Percentiles rank a stretch among this genome's conserved stretches.
Evolutionary conservation across 92 coral and sea anemone genomes (phyloP).

Genomic region (Pocillopora meandrina): DNA sequence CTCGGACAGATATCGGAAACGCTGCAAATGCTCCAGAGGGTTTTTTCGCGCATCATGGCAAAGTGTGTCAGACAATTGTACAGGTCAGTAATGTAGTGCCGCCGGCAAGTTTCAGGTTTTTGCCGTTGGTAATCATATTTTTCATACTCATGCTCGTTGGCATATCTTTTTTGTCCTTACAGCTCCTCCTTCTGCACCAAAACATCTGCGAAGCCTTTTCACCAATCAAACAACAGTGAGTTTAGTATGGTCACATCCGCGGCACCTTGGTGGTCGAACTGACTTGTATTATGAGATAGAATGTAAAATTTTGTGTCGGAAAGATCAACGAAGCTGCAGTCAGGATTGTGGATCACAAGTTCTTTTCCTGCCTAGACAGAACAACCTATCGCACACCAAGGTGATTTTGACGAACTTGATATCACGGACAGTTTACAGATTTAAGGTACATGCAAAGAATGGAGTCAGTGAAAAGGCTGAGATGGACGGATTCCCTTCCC

Average conservation of each 20-base stretch:
- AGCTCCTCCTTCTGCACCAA: constrained; percentile 76
- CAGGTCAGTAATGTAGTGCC: constrained; percentile 45
- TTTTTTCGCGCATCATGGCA: constrained; percentile 62
- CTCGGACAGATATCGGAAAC: constrained; percentile 40
- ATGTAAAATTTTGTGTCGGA: constrained; percentile 54
- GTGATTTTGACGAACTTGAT: constrained; percentile 56
- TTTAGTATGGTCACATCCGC: constrained; percentile 59
- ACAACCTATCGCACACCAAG: constrained; percentile 38
- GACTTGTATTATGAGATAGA: constrained; percentile 53
- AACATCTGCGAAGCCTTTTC: constrained; percentile 24
- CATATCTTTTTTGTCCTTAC: no score
- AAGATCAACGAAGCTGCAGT: constrained; percentile 46
- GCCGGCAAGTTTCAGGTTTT: no score
- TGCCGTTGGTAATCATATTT: background rate
- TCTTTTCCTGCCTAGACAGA: constrained; percentile 25
- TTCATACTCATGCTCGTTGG: background rate
- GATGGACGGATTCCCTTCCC: constrained; percentile 36
- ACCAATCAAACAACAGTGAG: constrained; percentile 53
- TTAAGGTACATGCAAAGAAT: constrained; percentile 61
- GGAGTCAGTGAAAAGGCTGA: constrained; percentile 66
- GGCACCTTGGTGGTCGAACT: constrained; percentile 44
- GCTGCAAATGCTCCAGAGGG: constrained; percentile 55
- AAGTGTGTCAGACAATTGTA: constrained; percentile 46
- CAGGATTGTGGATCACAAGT: constrained; percentile 46
- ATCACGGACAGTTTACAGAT: constrained; percentile 50